Evolutionary conservation across 2,797 vertebrate genomes (phyloP).

Genomic region (Gastrophryne carolinensis): DNA sequence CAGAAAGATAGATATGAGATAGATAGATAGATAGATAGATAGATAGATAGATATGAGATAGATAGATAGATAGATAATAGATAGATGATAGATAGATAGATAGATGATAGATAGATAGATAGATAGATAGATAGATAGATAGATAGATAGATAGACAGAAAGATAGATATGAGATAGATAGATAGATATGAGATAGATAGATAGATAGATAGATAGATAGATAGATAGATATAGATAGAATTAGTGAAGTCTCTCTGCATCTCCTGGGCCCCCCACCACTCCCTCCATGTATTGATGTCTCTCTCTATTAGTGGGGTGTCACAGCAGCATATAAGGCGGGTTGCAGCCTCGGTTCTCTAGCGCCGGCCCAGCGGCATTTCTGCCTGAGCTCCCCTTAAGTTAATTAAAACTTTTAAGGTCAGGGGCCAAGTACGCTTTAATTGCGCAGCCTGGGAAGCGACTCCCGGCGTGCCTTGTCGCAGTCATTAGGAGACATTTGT

Average conservation of each 20-base stretch:
- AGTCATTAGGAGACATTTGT: conserved; percentile 23
- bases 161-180: not conserved
- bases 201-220: too few relatives aligned
- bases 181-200: too few relatives aligned
- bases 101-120: not conserved
- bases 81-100: too few relatives aligned
- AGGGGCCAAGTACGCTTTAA: conserved; percentile 49
- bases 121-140: not conserved
- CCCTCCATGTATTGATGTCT: too few relatives aligned
- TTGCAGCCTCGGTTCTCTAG: conserved; percentile 15
- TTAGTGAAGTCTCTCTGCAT: too few relatives aligned
- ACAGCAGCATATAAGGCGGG: conserved; percentile 23
- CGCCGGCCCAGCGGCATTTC: conserved; percentile 42
- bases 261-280: too few relatives aligned
- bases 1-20: too few relatives aligned
- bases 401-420: conserved; percentile 52
- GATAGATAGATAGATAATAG: too few relatives aligned
- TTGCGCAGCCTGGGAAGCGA: conserved; percentile 26
- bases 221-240: too few relatives aligned
- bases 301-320: conserved; percentile 33
- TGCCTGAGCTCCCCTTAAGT: conserved; percentile 45
- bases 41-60: too few relatives aligned
- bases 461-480: conserved; percentile 15
- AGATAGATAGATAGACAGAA: not conserved
- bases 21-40: too few relatives aligned